A percentile compares a stretch with the other conserved stretches of the same genome.
These are phyloP conservation scores for Cnemophilus loriae DNA, from an alignment of 2,113 vertebrate genomes.

Conservation along the genomic window DNA sequence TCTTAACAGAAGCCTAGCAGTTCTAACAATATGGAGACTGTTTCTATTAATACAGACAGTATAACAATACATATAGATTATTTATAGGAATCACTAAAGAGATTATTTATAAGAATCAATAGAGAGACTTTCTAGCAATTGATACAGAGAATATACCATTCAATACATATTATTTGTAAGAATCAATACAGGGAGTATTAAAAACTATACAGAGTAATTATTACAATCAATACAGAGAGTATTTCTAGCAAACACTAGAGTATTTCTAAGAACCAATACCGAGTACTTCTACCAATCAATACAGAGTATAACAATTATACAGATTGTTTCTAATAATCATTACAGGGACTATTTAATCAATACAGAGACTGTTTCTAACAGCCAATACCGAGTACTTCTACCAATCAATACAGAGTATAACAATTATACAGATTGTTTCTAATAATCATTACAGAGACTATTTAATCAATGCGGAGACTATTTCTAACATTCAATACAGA, in stretches of 20 bases:
- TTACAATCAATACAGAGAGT: too few relatives aligned
- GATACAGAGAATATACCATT: not conserved
- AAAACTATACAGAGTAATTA: not conserved
- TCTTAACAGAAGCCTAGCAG: not conserved
- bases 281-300: not conserved
- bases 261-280: too few relatives aligned
- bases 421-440: not conserved
- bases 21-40: not conserved
- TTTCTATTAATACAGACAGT: not conserved
- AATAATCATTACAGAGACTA: too few relatives aligned
- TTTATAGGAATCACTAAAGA: not conserved
- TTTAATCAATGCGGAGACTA: not conserved
- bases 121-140: not conserved
- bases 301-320: not conserved
- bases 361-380: not conserved
- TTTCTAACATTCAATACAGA: not conserved
- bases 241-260: too few relatives aligned
- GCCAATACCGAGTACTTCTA: not conserved
- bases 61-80: too few relatives aligned
- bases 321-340: not conserved
- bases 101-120: not conserved
- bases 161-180: not conserved
- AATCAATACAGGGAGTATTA: not conserved
- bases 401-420: not conserved
- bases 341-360: not conserved